Evolutionary conservation across 2,888 invertebrate species (phyloP), one percentile per base, ranked within the genome.

Genomic region (Alsophila aescularia): DNA sequence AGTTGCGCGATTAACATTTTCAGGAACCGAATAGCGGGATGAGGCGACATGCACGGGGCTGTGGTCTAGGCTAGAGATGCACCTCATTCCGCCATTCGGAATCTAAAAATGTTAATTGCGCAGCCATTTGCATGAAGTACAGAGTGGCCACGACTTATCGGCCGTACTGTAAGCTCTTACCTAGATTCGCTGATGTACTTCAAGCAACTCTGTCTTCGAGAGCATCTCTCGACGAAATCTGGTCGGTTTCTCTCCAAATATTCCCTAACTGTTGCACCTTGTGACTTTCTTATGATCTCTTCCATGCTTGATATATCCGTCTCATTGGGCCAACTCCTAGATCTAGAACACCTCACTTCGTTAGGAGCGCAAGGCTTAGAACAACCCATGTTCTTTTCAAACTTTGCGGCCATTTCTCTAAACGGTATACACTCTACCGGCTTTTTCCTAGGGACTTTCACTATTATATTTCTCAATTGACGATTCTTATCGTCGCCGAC

Each of bases 191-290:
- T 83, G 14, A 90, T 79, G 37, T 79, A 72, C 61, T 83, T 85
- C 65, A 91, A 71, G 49, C 85, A 87, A 42, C 80, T 77, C 59
- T 89, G 90, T 7, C 91, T 76, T 16, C 79, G 72, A 0, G 80
- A 70, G 45, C 79, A 73, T 37, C 79, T 87, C 51, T 84, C 79
- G 2, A 95, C 90, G 78, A 96, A 96, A 57, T 94, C 93, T 0
- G 96, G 96, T 27, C 94, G 93, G 66, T 95, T 95, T 60, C 81
- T 91, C 63, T 93, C 91, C 69, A 97, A 92, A 75, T 95, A 95
- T 53, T 96, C 95, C 92, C 96, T 88, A 18, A 95, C 91, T 5
- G 93, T 87, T 6, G 87, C 78, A 15, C 78, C 77, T 36, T 81
- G 80, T 10, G 78, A 64, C 51, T 67, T 83, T 44, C 68, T 81